phyloP scores from a whole-genome alignment of 2,888 invertebrate species.

The Saturnia pavonia region DNA sequence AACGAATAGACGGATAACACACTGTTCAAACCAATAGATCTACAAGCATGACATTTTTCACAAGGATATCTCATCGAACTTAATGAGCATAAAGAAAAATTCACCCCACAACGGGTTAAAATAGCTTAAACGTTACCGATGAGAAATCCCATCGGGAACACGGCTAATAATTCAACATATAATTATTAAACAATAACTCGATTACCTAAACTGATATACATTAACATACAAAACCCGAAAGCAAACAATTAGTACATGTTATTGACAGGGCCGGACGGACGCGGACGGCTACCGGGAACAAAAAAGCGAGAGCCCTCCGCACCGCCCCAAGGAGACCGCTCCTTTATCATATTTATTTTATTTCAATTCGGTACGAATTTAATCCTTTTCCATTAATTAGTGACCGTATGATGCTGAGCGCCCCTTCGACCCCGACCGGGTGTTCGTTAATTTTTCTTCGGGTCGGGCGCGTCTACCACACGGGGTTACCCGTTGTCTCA shows the following conservation, averaged over 20 bases:
- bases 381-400: slow-evolving; percentile 83
- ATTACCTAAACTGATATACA: slow-evolving; percentile 29
- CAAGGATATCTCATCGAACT: no score
- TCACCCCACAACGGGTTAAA: no score
- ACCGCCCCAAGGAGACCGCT: slow-evolving; percentile 53
- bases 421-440: slow-evolving; percentile 53
- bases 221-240: slow-evolving; percentile 28
- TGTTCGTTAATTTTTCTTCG: slow-evolving; percentile 76
- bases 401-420: slow-evolving; percentile 74
- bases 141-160: no score
- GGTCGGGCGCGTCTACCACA: slow-evolving; percentile 49
- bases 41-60: no score
- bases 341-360: slow-evolving; percentile 82
- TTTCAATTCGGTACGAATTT: slow-evolving; percentile 80
- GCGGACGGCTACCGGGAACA: slow-evolving; percentile 28
- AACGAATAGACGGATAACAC: no score
- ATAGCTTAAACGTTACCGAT: no score
- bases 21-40: no score
- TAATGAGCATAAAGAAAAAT: no score
- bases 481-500: slow-evolving; percentile 42
- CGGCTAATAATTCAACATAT: no score
- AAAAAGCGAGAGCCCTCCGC: slow-evolving; percentile 30
- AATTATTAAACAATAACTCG: not conserved
- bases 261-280: slow-evolving; percentile 51
- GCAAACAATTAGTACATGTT: slow-evolving; percentile 42